Conservation (phyloP, 2,888 invertebrate species). For the Drosophila mimetica region DNA sequence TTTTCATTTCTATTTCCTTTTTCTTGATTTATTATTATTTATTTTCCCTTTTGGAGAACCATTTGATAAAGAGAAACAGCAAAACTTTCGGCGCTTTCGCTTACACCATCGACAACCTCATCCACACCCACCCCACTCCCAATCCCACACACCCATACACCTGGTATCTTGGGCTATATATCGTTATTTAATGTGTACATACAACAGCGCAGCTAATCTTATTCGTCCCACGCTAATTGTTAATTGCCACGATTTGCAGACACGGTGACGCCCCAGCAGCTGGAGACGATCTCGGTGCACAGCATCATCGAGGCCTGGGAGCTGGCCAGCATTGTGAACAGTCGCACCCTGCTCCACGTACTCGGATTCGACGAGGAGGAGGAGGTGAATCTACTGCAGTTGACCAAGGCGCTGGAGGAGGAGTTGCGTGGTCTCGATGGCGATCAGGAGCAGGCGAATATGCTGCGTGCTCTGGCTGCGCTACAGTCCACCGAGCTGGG, state of each 20-base stretch:
- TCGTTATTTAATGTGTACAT: slow-evolving; percentile 41
- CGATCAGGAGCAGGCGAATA: slow-evolving; percentile 73
- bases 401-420: slow-evolving; percentile 89
- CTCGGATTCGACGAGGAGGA: slow-evolving; percentile 87
- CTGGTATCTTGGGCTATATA: slow-evolving; percentile 67
- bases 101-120: slow-evolving; percentile 18
- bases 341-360: slow-evolving; percentile 88
- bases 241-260: slow-evolving; percentile 48
- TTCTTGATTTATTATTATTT: too few species aligned
- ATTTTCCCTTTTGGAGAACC: too few species aligned
- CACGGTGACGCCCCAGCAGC: slow-evolving; percentile 76
- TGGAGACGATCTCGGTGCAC: slow-evolving; percentile 85
- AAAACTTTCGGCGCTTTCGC: slow-evolving; percentile 25
- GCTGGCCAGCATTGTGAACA: slow-evolving; percentile 88
- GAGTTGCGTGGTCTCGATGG: slow-evolving; percentile 86
- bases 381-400: slow-evolving; percentile 87
- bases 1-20: too few species aligned
- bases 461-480: slow-evolving; percentile 87
- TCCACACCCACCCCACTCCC: slow-evolving; percentile 7
- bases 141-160: slow-evolving; percentile 13
- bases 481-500: slow-evolving; percentile 89
- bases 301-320: slow-evolving; percentile 90
- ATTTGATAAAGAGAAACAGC: background rate
- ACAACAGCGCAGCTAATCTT: slow-evolving; percentile 1
- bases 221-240: slow-evolving; percentile 1